phyloP scores from a whole-genome alignment of 2,113 vertebrate genomes.

The Callipepla californica region DNA sequence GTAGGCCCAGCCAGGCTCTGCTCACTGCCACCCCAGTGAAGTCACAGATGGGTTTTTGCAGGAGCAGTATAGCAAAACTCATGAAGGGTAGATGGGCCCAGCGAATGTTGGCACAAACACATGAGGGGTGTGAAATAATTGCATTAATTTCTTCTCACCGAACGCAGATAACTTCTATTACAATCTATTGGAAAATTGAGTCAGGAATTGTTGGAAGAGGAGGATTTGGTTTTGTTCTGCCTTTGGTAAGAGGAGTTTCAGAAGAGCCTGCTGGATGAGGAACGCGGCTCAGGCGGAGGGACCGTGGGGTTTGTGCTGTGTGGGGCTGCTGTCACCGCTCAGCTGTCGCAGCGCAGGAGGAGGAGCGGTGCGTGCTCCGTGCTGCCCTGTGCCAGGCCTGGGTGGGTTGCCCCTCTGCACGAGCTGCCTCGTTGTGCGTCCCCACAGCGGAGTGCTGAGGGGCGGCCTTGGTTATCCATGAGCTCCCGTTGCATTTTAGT shows the following conservation, averaged over 20 bases:
- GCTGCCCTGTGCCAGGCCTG: no score
- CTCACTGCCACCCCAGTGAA: not conserved
- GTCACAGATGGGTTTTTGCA: not conserved
- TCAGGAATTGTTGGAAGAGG: not conserved
- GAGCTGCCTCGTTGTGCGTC: no score
- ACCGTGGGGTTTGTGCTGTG: fast-evolving
- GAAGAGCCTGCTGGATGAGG: fast-evolving
- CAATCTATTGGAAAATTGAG: no score
- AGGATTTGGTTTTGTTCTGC: not conserved
- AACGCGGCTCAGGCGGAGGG: fast-evolving
- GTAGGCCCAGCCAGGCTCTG: not conserved
- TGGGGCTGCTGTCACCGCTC: fast-evolving
- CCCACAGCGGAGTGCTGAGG: no score
- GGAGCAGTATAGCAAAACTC: not conserved
- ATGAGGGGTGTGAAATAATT: not conserved
- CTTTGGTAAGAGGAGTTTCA: not conserved
- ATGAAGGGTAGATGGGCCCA: not conserved
- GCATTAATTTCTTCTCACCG: not conserved
- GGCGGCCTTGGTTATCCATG: fast-evolving
- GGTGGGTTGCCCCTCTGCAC: fast-evolving
- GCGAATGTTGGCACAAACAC: not conserved
- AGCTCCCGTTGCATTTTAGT: not conserved
- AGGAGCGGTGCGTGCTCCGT: not conserved
- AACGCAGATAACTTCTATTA: not conserved
- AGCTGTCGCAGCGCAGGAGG: no score